Evolutionary conservation across 2,797 vertebrate species (phyloP).

Genomic region (Pachyuromys duprasi): DNA sequence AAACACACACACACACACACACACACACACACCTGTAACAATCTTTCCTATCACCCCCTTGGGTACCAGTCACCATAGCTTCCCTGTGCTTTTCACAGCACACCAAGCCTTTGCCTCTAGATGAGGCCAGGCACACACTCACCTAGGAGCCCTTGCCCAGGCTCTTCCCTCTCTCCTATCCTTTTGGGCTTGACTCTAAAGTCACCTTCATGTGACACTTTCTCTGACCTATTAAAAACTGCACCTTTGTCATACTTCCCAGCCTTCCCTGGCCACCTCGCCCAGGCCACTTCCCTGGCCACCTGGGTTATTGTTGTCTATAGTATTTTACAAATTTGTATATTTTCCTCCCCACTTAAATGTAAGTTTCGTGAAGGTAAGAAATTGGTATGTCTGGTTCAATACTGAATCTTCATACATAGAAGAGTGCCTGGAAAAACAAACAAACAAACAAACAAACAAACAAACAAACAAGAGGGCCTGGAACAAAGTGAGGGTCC

Average conservation of each 20-base stretch:
- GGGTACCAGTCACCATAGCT: background rate
- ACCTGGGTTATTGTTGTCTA: background rate
- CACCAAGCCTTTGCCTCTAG: background rate
- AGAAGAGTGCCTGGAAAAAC: background rate
- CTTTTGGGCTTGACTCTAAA: background rate
- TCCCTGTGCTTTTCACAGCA: background rate
- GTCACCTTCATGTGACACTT: slow-evolving; percentile 29
- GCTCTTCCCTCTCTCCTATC: background rate
- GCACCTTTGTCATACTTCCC: background rate
- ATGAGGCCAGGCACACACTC: background rate
- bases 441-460: no score
- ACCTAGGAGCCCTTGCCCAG: background rate
- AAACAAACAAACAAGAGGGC: background rate
- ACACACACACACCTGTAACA: fast-evolving
- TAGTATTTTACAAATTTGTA: background rate
- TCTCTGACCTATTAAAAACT: slow-evolving; percentile 1
- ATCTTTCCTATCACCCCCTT: background rate
- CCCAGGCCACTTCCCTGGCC: no score
- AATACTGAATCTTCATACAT: background rate
- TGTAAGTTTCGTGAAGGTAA: background rate
- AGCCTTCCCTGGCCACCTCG: background rate
- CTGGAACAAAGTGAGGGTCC: background rate
- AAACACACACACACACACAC: no score
- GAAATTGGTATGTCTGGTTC: slow-evolving; percentile 5
- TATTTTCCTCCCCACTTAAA: background rate